Base-by-base conservation (phyloP, 2,888 invertebrate species). In the Agrilus biguttatus region DNA sequence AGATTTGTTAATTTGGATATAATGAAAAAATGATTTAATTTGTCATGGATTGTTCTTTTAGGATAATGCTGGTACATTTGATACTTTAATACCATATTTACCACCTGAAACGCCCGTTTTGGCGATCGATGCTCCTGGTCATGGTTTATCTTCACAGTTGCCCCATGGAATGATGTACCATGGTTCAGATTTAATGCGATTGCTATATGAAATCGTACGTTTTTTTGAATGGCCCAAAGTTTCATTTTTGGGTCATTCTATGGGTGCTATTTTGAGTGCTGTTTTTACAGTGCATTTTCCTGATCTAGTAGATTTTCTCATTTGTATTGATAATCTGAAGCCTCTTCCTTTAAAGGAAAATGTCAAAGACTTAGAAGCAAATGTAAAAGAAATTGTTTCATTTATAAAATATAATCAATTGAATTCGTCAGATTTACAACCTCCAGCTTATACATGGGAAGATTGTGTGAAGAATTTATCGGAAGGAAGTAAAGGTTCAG, bases 21-120 rank as follows among this genome's bases (percentile, higher is more conserved):
- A 17, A 17, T 2, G 2, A 17, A 3, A 3, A 17, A 17, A 17
- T 17, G 17, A 17, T 17, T 40, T 32, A 21, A 28, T 8, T n/a
- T 40, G 8, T 38, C 2, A 17, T 17, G 17, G 4, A 17, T 17
- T n/a, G 8, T 41, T 40, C 33, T 35, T 41, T 42, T 60, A 72
- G 61, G 86, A 87, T 59, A 87, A 85, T 59, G 80, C 82, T 3
- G 80, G 78, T n/a, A 74, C 80, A 0, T 87, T 81, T 67, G 82
- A 84, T 58, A 71, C 74, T 0, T 57, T 86, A n/a, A 73, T 77
- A 5, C 80, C 81, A 0, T 58, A 76, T 44, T 60, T 86, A 32
- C 66, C 69, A 2, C 49, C 61, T 14, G 21, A 47, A 41, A 49
- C 68, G 3, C 61, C 72, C 1, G 67, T 74, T 43, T 56, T 84